Conservation (phyloP, 2,797 vertebrate genomes). For the Anas bahamensis region DNA sequence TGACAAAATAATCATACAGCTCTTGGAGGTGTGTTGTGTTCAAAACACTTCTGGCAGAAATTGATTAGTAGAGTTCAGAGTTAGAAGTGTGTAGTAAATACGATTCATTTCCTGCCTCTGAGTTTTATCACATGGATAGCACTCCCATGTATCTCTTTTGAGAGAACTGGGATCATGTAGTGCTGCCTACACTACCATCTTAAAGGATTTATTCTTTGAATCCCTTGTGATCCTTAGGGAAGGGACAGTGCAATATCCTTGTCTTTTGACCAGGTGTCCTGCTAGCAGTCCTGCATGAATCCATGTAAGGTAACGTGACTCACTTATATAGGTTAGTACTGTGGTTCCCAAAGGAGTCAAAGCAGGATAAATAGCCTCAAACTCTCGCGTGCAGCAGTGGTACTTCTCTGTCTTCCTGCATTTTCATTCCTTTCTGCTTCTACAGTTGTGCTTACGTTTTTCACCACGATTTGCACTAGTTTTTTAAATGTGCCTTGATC, state of each 20-base stretch:
- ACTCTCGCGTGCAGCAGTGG: not conserved
- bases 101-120: not conserved
- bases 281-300: not conserved
- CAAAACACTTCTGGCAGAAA: not conserved
- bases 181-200: not conserved
- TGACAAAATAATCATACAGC: not conserved
- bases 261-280: not conserved
- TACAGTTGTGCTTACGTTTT: not conserved
- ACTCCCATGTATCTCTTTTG: not conserved
- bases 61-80: not conserved
- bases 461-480: not conserved
- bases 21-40: not conserved
- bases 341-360: not conserved
- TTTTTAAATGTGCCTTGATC: not conserved
- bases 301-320: not conserved
- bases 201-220: not conserved
- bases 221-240: too few relatives aligned
- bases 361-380: not conserved
- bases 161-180: not conserved
- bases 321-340: not conserved
- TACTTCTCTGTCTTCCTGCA: not conserved
- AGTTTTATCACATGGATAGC: not conserved
- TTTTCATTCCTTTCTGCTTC: not conserved
- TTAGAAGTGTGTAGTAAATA: not conserved
- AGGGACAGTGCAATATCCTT: not conserved